phyloP scores from a whole-genome alignment of 2,888 invertebrate species.

The Schrankia costaestrigalis region DNA sequence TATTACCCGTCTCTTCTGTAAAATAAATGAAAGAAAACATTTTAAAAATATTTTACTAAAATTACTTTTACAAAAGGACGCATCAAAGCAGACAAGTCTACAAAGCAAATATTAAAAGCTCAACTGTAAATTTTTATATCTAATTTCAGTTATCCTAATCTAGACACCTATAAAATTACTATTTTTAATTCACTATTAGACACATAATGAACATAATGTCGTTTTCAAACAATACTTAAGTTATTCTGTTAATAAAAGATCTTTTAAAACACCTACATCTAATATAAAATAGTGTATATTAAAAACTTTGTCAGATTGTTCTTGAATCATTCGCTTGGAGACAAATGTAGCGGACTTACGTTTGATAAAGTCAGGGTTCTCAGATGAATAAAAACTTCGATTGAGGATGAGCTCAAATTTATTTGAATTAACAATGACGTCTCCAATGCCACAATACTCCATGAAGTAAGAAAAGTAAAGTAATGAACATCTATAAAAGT shows the following conservation, averaged over 20 bases:
- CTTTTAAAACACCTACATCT: conserved; percentile 22
- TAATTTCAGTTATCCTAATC: conserved; percentile 62
- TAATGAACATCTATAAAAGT: conserved; percentile 81
- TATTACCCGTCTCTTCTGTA: conserved; percentile 38
- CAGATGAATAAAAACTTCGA: conserved; percentile 70
- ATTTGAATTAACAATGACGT: conserved; percentile 80
- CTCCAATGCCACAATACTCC: conserved; percentile 79
- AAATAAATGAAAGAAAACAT: conserved; percentile 43
- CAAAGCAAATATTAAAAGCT: conserved; percentile 68
- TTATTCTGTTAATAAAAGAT: conserved; percentile 26
- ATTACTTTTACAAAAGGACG: conserved; percentile 55
- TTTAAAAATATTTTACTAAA: conserved; percentile 20
- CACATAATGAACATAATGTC: conserved; percentile 33
- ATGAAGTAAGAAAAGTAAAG: conserved; percentile 79
- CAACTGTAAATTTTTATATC: conserved; percentile 61
- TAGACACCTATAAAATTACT: conserved; percentile 61
- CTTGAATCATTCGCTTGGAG: conserved; percentile 30
- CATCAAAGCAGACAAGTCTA: conserved; percentile 57
- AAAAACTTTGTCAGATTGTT: conserved; percentile 12
- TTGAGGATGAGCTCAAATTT: conserved; percentile 79
- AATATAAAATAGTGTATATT: conserved; percentile 24
- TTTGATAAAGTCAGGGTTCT: conserved; percentile 39
- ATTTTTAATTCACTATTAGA: conserved; percentile 52
- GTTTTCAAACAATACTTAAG: conserved; percentile 28
- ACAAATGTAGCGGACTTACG: conserved; percentile 16